These are phyloP conservation scores for Bombyx huttoni DNA, from an alignment of 2,888 invertebrate species.

Conservation along the genomic window DNA sequence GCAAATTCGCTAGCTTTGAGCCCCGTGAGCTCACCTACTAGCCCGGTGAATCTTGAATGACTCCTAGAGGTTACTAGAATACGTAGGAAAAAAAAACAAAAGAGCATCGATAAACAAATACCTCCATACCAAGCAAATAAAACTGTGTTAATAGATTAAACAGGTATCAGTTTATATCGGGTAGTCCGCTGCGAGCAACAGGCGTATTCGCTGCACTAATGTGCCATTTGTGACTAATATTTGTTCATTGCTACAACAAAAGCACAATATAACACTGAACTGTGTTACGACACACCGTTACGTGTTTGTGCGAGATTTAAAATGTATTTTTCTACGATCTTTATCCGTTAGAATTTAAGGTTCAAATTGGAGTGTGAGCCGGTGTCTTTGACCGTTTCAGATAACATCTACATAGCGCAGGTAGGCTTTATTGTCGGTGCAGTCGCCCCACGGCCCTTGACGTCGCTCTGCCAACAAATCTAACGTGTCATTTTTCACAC, in stretches of 20 bases:
- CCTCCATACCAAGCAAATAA: no score
- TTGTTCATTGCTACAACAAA: conserved; percentile 55
- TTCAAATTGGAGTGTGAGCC: conserved; percentile 25
- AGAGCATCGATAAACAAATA: no score
- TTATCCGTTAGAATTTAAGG: conserved; percentile 14
- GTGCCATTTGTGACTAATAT: conserved; percentile 46
- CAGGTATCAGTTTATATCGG: not conserved
- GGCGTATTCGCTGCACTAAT: conserved; percentile 12
- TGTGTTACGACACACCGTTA: conserved; percentile 66
- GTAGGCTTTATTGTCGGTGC: conserved; percentile 57
- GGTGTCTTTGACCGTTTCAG: conserved; percentile 62
- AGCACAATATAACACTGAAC: conserved; percentile 63
- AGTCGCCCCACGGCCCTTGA: conserved; percentile 17
- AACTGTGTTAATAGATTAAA: no score
- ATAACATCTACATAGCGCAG: conserved; percentile 66
- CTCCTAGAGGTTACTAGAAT: no score
- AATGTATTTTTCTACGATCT: conserved; percentile 5
- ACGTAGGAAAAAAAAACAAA: no score
- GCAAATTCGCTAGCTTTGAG: no score
- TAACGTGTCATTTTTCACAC: conserved; percentile 47
- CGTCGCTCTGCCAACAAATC: conserved; percentile 25
- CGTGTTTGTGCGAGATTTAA: conserved; percentile 31
- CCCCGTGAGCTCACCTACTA: no score
- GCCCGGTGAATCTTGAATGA: no score
- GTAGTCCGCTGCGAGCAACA: not conserved